phyloP scores from a whole-genome alignment of 2,113 vertebrate species.

The Cathartes aura region DNA sequence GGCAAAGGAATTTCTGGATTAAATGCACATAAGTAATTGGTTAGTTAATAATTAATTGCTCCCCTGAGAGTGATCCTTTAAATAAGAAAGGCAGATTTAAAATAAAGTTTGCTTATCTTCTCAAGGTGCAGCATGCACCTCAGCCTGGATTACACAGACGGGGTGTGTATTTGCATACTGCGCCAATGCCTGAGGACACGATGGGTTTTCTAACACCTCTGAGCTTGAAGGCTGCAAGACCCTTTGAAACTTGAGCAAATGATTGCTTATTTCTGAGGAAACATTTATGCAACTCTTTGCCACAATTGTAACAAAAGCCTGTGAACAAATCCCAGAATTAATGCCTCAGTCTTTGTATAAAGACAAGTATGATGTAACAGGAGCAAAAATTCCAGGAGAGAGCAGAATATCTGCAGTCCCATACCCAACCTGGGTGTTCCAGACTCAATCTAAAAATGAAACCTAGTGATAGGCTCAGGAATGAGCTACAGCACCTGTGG shows the following conservation, averaged over 20 bases:
- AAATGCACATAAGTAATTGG: not conserved
- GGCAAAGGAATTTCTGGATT: not conserved
- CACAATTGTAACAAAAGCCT: not conserved
- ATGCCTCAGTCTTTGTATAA: not conserved
- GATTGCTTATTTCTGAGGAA: not conserved
- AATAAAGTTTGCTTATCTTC: not conserved
- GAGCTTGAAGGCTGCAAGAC: not conserved
- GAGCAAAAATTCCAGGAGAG: not conserved
- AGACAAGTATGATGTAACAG: not conserved
- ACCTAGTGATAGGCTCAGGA: not conserved
- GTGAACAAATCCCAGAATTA: not conserved
- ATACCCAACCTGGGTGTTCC: not conserved
- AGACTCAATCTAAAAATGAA: not conserved
- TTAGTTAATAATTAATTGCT: not conserved
- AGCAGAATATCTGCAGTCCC: not conserved
- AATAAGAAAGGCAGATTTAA: not conserved
- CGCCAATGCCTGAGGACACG: accelerated
- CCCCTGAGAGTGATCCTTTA: not conserved
- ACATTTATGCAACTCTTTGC: not conserved
- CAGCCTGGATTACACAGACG: not conserved
- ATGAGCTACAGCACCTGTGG: not conserved
- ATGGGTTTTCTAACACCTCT: not conserved
- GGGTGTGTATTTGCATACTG: no score
- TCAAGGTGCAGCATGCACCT: not conserved
- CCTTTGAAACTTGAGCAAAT: not conserved